phyloP scores from a whole-genome alignment of 92 coral and sea anemone species.

The Bergia sp. region DNA sequence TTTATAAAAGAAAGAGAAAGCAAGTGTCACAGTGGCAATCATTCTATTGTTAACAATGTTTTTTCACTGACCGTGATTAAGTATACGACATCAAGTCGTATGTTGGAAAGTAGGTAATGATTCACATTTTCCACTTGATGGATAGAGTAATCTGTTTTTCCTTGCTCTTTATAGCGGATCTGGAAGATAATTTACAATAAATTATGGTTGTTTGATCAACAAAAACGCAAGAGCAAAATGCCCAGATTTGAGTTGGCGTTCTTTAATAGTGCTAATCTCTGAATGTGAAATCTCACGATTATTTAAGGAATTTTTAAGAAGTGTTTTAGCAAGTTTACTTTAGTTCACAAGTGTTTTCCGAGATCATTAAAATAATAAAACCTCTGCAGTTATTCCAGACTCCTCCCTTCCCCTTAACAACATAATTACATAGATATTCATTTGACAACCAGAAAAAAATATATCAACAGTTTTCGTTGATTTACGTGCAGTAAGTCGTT shows the following conservation, averaged over 20 bases:
- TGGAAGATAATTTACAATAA: not conserved
- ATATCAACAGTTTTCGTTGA: too few species aligned
- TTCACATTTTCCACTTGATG: not conserved
- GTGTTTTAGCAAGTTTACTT: too few species aligned
- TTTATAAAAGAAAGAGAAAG: too few species aligned
- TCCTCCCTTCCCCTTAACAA: too few species aligned
- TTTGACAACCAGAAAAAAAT: too few species aligned
- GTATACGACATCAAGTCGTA: not conserved
- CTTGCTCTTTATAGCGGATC: slow-evolving; percentile 12
- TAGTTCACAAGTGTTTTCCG: too few species aligned
- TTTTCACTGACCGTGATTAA: slow-evolving; percentile 16
- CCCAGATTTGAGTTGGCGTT: not conserved
- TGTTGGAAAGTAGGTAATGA: not conserved
- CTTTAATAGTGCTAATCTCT: too few species aligned
- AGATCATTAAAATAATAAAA: too few species aligned
- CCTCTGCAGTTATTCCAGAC: too few species aligned
- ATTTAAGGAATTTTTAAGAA: not conserved
- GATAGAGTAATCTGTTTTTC: not conserved
- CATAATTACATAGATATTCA: too few species aligned
- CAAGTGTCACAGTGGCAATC: too few species aligned
- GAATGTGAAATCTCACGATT: not conserved
- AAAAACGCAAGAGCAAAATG: not conserved
- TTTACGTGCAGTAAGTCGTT: too few species aligned
- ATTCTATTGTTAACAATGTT: not conserved
- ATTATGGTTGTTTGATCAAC: not conserved